Evolutionary conservation across 2,113 vertebrate genomes (phyloP).

Genomic region (Barnardius zonarius): DNA sequence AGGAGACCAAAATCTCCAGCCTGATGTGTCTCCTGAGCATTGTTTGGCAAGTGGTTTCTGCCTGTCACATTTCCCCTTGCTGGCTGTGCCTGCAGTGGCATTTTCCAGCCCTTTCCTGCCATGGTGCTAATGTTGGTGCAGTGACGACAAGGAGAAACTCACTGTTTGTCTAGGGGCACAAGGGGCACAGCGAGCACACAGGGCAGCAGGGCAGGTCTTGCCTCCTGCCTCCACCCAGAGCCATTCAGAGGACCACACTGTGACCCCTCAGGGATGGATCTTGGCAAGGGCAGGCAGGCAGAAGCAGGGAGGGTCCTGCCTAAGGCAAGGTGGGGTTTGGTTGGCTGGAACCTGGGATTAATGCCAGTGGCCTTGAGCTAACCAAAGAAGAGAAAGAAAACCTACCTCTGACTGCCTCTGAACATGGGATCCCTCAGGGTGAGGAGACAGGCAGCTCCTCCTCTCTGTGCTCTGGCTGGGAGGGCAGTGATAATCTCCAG

Average conservation of each 20-base stretch:
- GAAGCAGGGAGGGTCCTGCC: background rate
- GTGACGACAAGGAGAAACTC: background rate
- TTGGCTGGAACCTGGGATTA: background rate
- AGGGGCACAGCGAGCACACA: background rate
- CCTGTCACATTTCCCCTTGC: slow-evolving; percentile 5
- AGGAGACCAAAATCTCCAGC: slow-evolving; percentile 3
- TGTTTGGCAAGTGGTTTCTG: slow-evolving; percentile 23
- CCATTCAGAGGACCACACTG: fast-evolving
- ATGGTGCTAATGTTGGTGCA: background rate
- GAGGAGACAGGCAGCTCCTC: background rate
- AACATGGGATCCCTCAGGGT: fast-evolving
- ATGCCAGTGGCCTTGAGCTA: background rate
- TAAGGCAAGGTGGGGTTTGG: background rate
- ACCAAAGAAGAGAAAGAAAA: background rate
- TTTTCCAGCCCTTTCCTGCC: slow-evolving; percentile 63
- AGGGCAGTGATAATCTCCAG: background rate
- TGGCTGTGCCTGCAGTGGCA: background rate
- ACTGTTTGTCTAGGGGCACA: background rate
- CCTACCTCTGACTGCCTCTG: background rate
- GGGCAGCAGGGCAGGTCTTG: background rate
- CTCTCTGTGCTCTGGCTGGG: background rate
- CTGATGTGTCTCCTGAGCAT: slow-evolving; percentile 9
- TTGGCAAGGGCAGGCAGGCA: background rate
- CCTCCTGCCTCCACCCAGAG: slow-evolving; percentile 9
- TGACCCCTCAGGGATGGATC: background rate